Conservation (phyloP, 2,888 invertebrate species). For the Sarcophaga carnaria region DNA sequence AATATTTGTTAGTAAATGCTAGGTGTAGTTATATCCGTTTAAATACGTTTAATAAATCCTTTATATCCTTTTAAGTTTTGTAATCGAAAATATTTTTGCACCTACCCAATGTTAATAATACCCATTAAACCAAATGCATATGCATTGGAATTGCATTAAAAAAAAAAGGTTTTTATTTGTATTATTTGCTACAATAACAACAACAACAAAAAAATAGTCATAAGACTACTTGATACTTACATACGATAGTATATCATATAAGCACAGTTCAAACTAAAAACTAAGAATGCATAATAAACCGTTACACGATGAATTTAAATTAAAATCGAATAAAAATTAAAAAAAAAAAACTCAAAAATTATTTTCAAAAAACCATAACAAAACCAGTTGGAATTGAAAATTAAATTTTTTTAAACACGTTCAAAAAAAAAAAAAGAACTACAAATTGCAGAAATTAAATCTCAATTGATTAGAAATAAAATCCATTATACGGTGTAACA, state of each 20-base stretch:
- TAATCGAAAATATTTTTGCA: not conserved
- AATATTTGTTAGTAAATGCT: too few relatives aligned
- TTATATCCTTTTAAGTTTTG: not conserved
- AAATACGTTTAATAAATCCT: too few relatives aligned
- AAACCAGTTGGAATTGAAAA: slow-evolving; percentile 55
- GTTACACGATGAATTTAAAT: slow-evolving; percentile 6
- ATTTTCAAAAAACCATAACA: slow-evolving; percentile 51
- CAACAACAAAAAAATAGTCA: slow-evolving; percentile 17
- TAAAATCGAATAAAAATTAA: slow-evolving; percentile 20
- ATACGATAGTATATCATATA: too few relatives aligned
- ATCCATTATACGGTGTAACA: not conserved
- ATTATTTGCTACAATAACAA: slow-evolving; percentile 13
- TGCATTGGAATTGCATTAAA: too few relatives aligned
- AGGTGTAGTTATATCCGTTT: too few relatives aligned
- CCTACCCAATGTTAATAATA: too few relatives aligned
- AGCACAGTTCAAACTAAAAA: not conserved
- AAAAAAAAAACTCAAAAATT: slow-evolving; percentile 34
- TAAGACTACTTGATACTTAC: slow-evolving; percentile 9
- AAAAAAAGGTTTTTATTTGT: not conserved
- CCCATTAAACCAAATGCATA: too few relatives aligned
- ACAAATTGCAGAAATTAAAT: slow-evolving; percentile 3
- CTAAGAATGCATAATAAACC: slow-evolving; percentile 35
- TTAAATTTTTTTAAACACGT: not conserved
- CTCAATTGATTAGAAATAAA: not conserved
- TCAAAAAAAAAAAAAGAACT: not conserved